Evolutionary conservation across 2,888 invertebrate genomes (phyloP).

Genomic region (Kuschelorhynchus macadamiae): DNA sequence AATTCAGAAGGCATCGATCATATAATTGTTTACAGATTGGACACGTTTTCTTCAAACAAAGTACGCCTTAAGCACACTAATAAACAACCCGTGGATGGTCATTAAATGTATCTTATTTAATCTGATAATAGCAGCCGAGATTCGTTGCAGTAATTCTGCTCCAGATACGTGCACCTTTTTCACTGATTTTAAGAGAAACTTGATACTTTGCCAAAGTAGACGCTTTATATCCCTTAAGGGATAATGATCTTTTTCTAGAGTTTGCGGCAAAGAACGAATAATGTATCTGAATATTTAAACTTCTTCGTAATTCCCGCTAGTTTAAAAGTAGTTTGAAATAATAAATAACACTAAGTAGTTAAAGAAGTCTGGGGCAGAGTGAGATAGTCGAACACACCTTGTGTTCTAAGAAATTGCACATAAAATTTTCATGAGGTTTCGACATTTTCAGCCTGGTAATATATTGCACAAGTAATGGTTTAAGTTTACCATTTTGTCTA

Average conservation of each 20-base stretch:
- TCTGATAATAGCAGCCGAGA: not conserved
- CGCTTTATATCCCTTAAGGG: conserved; percentile 31
- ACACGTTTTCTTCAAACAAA: too few relatives aligned
- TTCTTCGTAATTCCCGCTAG: conserved; percentile 37
- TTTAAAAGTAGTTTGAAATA: conserved; percentile 37
- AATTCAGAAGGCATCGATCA: too few relatives aligned
- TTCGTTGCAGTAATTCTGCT: conserved; percentile 18
- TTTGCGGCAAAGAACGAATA: conserved; percentile 29
- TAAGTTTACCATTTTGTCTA: not conserved
- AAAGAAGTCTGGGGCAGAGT: conserved; percentile 21
- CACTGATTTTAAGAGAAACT: conserved; percentile 26
- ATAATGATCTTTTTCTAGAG: conserved; percentile 38
- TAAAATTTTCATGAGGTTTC: conserved; percentile 30
- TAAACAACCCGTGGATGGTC: too few relatives aligned
- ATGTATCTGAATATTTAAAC: conserved; percentile 37
- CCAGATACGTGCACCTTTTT: conserved; percentile 15
- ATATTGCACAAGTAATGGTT: conserved; percentile 18
- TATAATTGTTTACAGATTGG: too few relatives aligned
- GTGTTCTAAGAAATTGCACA: conserved; percentile 32
- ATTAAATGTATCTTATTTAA: conserved; percentile 20
- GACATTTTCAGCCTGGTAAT: conserved; percentile 24
- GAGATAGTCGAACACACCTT: conserved; percentile 21
- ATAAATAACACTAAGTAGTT: conserved; percentile 46
- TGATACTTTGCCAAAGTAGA: conserved; percentile 37
- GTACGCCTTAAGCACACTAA: too few relatives aligned